Conservation (phyloP, 2,797 vertebrate species). For the Acridotheres tristis region DNA sequence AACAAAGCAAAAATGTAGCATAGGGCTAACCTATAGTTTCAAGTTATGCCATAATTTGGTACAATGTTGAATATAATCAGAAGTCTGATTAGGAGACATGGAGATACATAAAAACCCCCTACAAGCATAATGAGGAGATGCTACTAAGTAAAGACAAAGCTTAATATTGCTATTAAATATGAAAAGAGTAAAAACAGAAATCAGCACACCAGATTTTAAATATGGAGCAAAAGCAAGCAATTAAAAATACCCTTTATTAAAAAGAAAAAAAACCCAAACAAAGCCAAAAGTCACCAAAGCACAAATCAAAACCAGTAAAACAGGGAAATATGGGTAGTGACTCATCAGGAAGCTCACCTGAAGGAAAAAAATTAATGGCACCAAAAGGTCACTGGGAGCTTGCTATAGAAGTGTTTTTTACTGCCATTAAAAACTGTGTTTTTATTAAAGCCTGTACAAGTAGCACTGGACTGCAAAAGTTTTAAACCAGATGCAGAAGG, state of each 20-base stretch:
- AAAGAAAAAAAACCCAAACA: background rate
- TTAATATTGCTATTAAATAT: background rate
- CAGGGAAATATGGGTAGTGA: background rate
- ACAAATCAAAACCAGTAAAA: background rate
- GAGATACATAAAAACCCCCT: background rate
- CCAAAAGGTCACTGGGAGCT: background rate
- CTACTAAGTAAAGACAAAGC: background rate
- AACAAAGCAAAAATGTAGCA: background rate
- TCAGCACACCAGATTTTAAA: background rate
- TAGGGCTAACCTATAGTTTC: background rate
- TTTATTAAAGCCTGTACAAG: background rate
- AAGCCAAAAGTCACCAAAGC: background rate
- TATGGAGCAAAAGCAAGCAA: background rate
- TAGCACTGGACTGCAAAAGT: background rate
- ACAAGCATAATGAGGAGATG: background rate
- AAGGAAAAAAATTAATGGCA: background rate
- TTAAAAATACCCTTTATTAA: background rate
- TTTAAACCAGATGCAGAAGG: background rate
- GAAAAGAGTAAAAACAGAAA: background rate
- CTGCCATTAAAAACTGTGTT: background rate
- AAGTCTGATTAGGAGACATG: background rate
- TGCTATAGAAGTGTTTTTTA: background rate
- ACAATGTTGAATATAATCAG: background rate
- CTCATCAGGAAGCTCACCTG: background rate
- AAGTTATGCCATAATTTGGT: background rate